These are phyloP conservation scores for Corythaeola cristata DNA, from an alignment of 2,113 vertebrate species.

Conservation along the genomic window DNA sequence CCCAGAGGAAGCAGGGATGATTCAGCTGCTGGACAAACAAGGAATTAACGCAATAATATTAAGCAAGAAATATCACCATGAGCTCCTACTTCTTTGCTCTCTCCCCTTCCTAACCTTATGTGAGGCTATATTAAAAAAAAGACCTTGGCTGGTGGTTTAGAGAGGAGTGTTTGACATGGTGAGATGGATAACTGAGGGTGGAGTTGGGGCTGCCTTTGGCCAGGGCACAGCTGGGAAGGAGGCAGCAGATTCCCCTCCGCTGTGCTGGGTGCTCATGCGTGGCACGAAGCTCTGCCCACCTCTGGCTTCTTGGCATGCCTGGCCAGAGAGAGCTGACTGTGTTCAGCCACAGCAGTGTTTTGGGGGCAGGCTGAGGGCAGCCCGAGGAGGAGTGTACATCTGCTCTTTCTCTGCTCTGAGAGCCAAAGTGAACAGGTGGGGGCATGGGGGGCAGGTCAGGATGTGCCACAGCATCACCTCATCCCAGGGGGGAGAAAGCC, in stretches of 20 bases:
- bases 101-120: neutral
- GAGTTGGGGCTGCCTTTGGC: neutral
- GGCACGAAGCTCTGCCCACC: neutral
- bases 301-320: neutral
- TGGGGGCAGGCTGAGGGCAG: neutral
- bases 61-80: constrained; percentile 23
- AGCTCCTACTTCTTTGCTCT: constrained; percentile 45
- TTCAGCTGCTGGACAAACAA: constrained; percentile 35
- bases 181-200: neutral
- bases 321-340: neutral
- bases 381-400: neutral
- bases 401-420: neutral
- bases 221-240: neutral
- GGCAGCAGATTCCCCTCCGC: rapidly evolving
- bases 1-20: constrained; percentile 3
- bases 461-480: neutral
- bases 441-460: neutral
- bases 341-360: neutral
- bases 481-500: neutral
- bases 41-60: constrained; percentile 24
- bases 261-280: neutral
- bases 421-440: rapidly evolving
- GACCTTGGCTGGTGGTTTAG: neutral
- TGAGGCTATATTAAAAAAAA: neutral
- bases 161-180: neutral